Evolutionary conservation across 2,797 vertebrate genomes (phyloP), one percentile per base, ranked within the genome.

Genomic region (Aeoliscus strigatus): DNA sequence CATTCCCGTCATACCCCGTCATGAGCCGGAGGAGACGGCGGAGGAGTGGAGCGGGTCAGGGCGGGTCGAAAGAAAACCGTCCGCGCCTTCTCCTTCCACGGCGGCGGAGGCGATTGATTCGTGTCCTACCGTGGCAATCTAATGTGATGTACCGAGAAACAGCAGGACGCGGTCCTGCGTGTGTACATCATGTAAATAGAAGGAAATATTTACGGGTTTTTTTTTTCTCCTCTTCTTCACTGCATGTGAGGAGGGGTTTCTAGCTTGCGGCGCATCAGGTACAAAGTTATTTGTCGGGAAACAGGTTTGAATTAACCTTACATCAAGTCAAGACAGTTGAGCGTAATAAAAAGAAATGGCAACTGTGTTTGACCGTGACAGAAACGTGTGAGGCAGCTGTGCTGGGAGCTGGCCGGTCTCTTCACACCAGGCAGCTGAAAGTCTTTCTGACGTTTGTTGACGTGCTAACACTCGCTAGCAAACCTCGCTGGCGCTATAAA

Each of bases 391-490:
- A 8, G 16, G 12, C 31, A 14, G 15, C 30, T 59, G 56, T 39
- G 27, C 21, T 1, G 2, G 3, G 14, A 9, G 26, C 31, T 1
- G 45, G 34, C 14, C 39, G 43, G 72, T 39, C 50, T 61, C 33
- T 42, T 12, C 46, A 60, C 50, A 69, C 61, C 36, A 0, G 27
- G 6, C 17, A 8, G 38, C 27, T 14, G 18, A 9, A 17, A 4
- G 11, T 16, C 18, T 54, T 2, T 38, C 18, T 37, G 9, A 39
- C 8, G 25, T 4, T 10, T 34, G 34, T 41, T 44, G 45, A 51
- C 39, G 32, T 33, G 73, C 71, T 77, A 74, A 57, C 38, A 47
- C n/a, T 27, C 45, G 73, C 68, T 52, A 51, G n/a, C n/a, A n/a
- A n/a, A n/a, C n/a, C n/a, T n/a, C n/a, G n/a, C n/a, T n/a, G n/a